phyloP scores from a whole-genome alignment of 2,113 vertebrate species.

The Tragelaphus scriptus region DNA sequence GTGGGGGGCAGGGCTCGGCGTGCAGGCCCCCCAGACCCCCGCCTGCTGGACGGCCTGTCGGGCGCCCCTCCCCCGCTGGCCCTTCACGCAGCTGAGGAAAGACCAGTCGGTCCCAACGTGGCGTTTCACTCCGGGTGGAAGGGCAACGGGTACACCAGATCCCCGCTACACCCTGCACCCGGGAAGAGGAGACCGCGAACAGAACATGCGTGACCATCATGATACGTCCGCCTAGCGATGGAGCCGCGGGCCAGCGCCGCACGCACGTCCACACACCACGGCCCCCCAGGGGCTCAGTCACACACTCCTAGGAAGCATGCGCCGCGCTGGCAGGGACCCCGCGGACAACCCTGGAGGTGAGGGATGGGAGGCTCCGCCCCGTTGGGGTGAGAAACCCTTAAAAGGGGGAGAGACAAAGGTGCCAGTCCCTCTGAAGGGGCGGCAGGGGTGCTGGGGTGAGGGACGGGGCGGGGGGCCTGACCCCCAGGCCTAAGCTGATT shows the following conservation, averaged over 20 bases:
- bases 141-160: too few relatives aligned
- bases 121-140: too few relatives aligned
- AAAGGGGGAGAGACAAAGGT: neutral
- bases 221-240: rapidly evolving
- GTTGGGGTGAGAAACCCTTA: neutral
- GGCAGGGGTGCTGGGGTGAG: neutral
- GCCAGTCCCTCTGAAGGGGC: neutral
- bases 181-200: neutral
- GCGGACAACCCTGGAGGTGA: too few relatives aligned
- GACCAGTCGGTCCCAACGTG: neutral
- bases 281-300: neutral
- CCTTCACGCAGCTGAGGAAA: neutral
- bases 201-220: neutral
- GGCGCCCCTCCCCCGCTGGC: neutral
- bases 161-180: neutral
- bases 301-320: neutral
- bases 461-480: too few relatives aligned
- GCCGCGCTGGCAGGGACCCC: rapidly evolving
- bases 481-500: neutral
- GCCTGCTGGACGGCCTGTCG: neutral
- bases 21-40: rapidly evolving
- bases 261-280: rapidly evolving
- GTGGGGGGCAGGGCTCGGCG: neutral
- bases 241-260: neutral
- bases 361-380: neutral